phyloP scores from a whole-genome alignment of 2,888 invertebrate genomes.

The Isotomurus palustris region DNA sequence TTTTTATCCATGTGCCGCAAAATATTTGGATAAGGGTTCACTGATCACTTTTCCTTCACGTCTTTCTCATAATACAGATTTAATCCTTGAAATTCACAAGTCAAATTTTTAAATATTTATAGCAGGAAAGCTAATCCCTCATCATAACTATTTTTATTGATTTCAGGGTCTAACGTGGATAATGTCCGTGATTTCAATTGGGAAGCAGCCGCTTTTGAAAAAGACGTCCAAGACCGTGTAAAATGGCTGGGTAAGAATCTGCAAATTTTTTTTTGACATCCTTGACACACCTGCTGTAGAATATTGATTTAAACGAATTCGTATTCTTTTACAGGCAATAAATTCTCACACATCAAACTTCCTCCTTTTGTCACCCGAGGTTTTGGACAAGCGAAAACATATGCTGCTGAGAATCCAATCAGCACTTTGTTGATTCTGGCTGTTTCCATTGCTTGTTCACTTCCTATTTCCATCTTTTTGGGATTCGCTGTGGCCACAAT shows the following conservation, averaged over 20 bases:
- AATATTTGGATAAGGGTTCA: no score
- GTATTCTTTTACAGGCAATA: slow-evolving; percentile 26
- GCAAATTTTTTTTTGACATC: background rate
- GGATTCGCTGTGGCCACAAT: slow-evolving; percentile 36
- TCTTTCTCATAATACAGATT: background rate
- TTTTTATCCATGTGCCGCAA: no score
- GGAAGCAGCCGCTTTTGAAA: slow-evolving; percentile 44
- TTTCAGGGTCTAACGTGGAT: slow-evolving; percentile 43
- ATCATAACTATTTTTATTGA: background rate
- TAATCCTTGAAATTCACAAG: background rate
- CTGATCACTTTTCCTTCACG: no score
- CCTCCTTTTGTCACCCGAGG: slow-evolving; percentile 29
- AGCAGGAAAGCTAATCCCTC: background rate
- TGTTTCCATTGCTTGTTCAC: slow-evolving; percentile 29
- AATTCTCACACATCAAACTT: slow-evolving; percentile 24
- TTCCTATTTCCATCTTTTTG: slow-evolving; percentile 34
- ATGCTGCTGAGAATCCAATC: slow-evolving; percentile 36
- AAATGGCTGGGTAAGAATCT: slow-evolving; percentile 39
- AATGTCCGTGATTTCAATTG: slow-evolving; percentile 41
- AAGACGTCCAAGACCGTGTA: slow-evolving; percentile 41
- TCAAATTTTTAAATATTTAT: slow-evolving; percentile 1
- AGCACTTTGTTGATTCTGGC: slow-evolving; percentile 30
- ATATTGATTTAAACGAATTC: background rate
- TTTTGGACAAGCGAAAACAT: slow-evolving; percentile 27
- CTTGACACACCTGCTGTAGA: no score